Base-by-base conservation (phyloP, 2,797 vertebrate genomes). In the Gymnoscopelus microlampas region DNA sequence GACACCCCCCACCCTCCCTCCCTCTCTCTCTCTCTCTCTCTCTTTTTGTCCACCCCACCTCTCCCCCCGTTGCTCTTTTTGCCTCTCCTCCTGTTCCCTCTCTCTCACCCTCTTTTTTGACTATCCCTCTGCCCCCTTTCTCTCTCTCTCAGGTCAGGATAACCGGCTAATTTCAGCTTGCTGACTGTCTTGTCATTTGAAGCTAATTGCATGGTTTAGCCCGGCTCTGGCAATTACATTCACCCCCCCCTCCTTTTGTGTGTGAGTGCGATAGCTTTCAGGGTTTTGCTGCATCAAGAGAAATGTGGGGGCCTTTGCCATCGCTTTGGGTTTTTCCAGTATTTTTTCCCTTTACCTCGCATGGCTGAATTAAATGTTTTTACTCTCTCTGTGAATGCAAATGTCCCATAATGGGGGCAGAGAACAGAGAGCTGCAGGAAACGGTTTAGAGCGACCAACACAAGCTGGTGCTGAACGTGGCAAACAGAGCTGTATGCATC, bases 201-300 rank as follows among this genome's bases (percentile, higher is more conserved):
- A 87, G 76, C 73, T 89, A 91, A 89, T 89, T 93, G 87, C 82
- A 85, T 56, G 78, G 76, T 89, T 91, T 85, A 76, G 83, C 91
- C 87, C 32, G 14, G 65, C 85, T 81, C 76, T 70, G 79, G 86
- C 78, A 90, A 90, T 90, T 88, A 90, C 53, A 78, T 68, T 76
- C 71, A 66, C 66, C 65, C 68, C 77, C 70, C 71, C 66, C 65
- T 66, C 76, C 68, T 84, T 88, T 44, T 44, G 39, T 87, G 85
- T 89, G 73, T 63, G 29, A 85, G 71, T 2, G 56, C 14, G 78
- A 84, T 87, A 80, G 83, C 87, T 89, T 90, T 87, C 85, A 84
- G 82, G 70, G 82, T 76, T 86, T 79, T 68, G 83, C 67, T 76
- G 74, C 80, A 83, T 83, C 80, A 85, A 78, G 80, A 78, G 73